These are phyloP conservation scores for Bombus consobrinus DNA, from an alignment of 1,140 invertebrate species.

Conservation along the genomic window DNA sequence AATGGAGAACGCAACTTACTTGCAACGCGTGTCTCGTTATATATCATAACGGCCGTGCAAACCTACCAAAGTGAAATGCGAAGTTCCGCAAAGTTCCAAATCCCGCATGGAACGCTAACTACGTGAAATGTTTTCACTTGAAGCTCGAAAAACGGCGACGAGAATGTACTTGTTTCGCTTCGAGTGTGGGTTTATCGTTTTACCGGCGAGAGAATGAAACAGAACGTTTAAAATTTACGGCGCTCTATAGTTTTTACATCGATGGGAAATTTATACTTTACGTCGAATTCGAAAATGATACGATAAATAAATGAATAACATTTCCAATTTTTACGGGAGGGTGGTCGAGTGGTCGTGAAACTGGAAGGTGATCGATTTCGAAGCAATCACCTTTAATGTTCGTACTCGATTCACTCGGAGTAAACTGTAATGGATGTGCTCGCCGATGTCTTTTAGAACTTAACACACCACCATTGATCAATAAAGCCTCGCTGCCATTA, in stretches of 20 bases:
- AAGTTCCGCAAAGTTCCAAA: conserved; percentile 5
- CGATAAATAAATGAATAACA: background rate
- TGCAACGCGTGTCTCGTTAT: background rate
- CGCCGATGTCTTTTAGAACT: background rate
- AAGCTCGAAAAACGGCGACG: conserved; percentile 2
- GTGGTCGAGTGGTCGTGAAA: background rate
- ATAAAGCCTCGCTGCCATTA: background rate
- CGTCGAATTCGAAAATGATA: background rate
- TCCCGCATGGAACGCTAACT: background rate
- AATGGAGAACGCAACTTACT: background rate
- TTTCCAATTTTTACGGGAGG: background rate
- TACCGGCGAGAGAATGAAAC: background rate
- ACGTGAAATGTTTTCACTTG: background rate
- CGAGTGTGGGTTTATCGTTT: background rate
- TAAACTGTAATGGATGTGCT: background rate
- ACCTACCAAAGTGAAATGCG: background rate
- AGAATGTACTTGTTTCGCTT: background rate
- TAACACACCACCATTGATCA: background rate
- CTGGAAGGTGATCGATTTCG: background rate
- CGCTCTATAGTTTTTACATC: background rate
- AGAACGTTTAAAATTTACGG: background rate
- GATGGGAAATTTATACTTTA: background rate
- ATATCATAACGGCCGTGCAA: conserved; percentile 11
- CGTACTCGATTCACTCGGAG: background rate
- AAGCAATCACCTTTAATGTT: background rate